Evolutionary conservation across 2,888 invertebrate genomes (phyloP).

Genomic region (Leucophenga maculata): DNA sequence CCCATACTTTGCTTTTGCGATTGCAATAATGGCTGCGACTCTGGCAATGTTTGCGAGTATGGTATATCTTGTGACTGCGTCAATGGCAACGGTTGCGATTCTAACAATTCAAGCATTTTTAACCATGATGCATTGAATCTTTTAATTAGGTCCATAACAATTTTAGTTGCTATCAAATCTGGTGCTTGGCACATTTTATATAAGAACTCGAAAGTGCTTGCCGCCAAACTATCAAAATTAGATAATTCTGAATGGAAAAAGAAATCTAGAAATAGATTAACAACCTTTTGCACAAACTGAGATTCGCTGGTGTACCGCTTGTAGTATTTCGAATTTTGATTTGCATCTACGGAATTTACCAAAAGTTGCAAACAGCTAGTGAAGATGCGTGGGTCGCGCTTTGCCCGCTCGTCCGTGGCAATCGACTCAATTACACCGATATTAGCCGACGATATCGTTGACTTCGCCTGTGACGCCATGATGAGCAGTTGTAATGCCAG

Average conservation of each 20-base stretch:
- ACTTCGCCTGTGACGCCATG: constrained; percentile 81
- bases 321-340: constrained; percentile 66
- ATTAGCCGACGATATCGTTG: constrained; percentile 79
- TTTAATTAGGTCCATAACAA: constrained; percentile 74
- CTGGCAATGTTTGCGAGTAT: constrained; percentile 56
- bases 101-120: constrained; percentile 39
- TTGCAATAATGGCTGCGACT: constrained; percentile 43
- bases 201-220: constrained; percentile 74
- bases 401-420: constrained; percentile 76
- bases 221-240: constrained; percentile 74
- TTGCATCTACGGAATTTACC: constrained; percentile 65
- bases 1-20: background rate
- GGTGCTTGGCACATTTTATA: constrained; percentile 77
- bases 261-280: constrained; percentile 73
- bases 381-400: constrained; percentile 68
- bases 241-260: constrained; percentile 71
- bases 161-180: constrained; percentile 73
- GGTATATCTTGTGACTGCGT: constrained; percentile 55
- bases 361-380: constrained; percentile 66
- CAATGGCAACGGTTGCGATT: background rate
- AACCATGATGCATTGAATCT: constrained; percentile 72
- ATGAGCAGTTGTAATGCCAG: constrained; percentile 84
- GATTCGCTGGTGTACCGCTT: constrained; percentile 65
- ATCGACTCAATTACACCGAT: constrained; percentile 81
- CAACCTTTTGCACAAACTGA: constrained; percentile 60